Evolutionary conservation across 2,888 invertebrate species (phyloP).

Genomic region (Colletes collaris): DNA sequence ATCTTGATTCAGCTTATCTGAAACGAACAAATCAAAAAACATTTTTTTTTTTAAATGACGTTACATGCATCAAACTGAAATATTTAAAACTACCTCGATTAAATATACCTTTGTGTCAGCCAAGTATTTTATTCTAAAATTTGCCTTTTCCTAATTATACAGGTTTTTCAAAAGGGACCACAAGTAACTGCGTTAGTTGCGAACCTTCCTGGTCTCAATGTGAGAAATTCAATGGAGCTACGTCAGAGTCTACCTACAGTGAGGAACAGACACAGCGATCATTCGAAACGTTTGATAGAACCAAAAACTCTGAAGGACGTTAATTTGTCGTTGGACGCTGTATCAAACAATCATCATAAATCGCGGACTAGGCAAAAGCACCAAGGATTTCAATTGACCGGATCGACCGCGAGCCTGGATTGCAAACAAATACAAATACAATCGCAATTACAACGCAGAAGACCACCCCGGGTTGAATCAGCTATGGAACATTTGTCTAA

Average conservation of each 20-base stretch:
- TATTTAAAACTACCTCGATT: not conserved
- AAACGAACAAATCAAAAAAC: too few species aligned
- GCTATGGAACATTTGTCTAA: conserved; percentile 76
- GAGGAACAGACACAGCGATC: conserved; percentile 71
- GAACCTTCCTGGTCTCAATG: conserved; percentile 86
- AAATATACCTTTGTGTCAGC: not conserved
- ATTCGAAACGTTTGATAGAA: conserved; percentile 61
- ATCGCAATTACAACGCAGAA: conserved; percentile 69
- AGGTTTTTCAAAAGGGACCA: conserved; percentile 91
- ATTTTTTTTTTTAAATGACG: too few species aligned
- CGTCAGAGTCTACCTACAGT: conserved; percentile 77
- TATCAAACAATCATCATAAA: conserved; percentile 85
- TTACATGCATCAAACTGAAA: too few species aligned
- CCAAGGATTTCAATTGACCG: conserved; percentile 73
- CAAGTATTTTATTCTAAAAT: not conserved
- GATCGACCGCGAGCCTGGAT: conserved; percentile 79
- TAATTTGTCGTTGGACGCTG: conserved; percentile 84
- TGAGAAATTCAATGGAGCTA: conserved; percentile 75
- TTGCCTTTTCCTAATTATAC: conserved; percentile 46
- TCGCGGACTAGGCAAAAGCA: conserved; percentile 81
- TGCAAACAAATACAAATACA: conserved; percentile 71
- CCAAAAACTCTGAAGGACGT: conserved; percentile 82
- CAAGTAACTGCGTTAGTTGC: conserved; percentile 90
- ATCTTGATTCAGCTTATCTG: too few species aligned
- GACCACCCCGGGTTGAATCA: conserved; percentile 73